Conservation (phyloP, 2,113 vertebrate species). For the Tyrannus savana region DNA sequence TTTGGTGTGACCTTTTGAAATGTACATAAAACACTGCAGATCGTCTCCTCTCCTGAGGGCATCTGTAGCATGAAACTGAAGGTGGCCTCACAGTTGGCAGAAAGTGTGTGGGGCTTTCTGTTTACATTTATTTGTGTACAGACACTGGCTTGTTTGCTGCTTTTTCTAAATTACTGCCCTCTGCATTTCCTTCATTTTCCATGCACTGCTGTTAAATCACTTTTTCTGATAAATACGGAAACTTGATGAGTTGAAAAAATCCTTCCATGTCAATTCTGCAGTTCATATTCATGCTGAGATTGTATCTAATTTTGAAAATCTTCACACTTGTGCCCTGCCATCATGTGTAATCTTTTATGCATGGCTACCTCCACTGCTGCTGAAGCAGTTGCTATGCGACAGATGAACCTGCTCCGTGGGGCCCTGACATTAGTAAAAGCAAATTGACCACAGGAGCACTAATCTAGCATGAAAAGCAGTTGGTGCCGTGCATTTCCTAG, state of each 20-base stretch:
- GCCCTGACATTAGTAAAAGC: slow-evolving; percentile 99
- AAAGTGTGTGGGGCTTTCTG: slow-evolving; percentile 45
- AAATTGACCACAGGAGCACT: slow-evolving; percentile 99
- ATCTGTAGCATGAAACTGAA: slow-evolving; percentile 22
- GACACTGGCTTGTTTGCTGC: slow-evolving; percentile 42
- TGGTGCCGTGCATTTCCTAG: slow-evolving; percentile 78
- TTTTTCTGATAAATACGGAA: slow-evolving; percentile 70
- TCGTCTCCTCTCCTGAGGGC: neutral
- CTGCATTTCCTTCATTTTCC: slow-evolving; percentile 53
- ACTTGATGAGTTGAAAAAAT: slow-evolving; percentile 77
- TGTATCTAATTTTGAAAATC: slow-evolving; percentile 88
- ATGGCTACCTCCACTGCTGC: slow-evolving; percentile 90
- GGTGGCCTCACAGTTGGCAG: slow-evolving; percentile 44
- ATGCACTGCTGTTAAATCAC: slow-evolving; percentile 63
- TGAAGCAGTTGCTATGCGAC: slow-evolving; percentile 95
- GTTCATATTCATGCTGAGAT: slow-evolving; percentile 83
- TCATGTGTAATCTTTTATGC: slow-evolving; percentile 98
- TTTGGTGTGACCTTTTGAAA: neutral
- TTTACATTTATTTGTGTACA: slow-evolving; percentile 69
- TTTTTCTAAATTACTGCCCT: slow-evolving; percentile 65
- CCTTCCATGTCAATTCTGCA: slow-evolving; percentile 73
- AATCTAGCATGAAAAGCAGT: slow-evolving; percentile 96
- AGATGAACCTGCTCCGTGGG: slow-evolving; percentile 87
- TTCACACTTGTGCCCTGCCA: slow-evolving; percentile 83
- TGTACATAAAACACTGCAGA: neutral